Percentiles rank a stretch among this genome's conserved stretches.
Conservation (phyloP, 2,113 vertebrate genomes). For the Chelonoidis abingdonii region DNA sequence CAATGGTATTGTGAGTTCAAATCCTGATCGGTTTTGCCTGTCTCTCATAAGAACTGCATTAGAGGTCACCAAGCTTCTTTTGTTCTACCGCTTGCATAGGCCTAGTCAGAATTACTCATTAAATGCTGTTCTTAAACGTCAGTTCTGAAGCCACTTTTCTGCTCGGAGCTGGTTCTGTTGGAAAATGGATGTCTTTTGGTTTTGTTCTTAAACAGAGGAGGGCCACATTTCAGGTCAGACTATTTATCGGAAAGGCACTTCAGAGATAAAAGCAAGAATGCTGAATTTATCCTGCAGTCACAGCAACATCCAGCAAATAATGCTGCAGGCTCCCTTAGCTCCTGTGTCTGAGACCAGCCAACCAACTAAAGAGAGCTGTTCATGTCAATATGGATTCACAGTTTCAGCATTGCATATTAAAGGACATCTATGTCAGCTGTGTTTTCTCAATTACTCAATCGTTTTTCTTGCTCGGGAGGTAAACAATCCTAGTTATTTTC, state of each 20-base stretch:
- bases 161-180: conserved; percentile 33
- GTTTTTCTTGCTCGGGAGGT: background rate
- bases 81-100: background rate
- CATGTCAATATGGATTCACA: background rate
- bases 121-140: background rate
- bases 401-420: conserved; percentile 37
- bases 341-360: conserved; percentile 32
- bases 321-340: conserved; percentile 41
- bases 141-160: conserved; percentile 14
- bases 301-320: conserved; percentile 59
- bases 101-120: background rate
- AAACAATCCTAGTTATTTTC: conserved; percentile 17
- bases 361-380: conserved; percentile 10
- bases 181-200: conserved; percentile 40
- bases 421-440: background rate
- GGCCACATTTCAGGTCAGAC: conserved; percentile 39
- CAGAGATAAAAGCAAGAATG: conserved; percentile 65
- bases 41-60: background rate
- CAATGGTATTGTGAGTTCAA: conserved; percentile 8
- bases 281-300: conserved; percentile 64
- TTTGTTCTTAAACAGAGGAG: conserved; percentile 30
- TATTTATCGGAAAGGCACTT: conserved; percentile 63
- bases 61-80: background rate
- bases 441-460: background rate
- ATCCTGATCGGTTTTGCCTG: background rate